These are phyloP conservation scores for Muricea muricata DNA, from an alignment of 92 coral and sea anemone genomes.

Conservation along the genomic window DNA sequence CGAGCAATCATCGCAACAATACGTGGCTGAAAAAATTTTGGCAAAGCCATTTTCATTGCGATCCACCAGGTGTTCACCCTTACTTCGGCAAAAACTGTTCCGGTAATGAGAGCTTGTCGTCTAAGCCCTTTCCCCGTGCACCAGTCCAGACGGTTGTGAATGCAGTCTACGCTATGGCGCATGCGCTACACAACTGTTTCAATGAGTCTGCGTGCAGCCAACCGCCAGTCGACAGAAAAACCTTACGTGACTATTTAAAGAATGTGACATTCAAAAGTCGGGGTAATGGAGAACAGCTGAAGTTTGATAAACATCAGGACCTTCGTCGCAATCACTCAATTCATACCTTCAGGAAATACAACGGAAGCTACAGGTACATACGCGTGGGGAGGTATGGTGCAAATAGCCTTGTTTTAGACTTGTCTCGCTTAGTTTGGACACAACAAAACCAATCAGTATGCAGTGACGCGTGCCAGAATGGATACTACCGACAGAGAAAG, in stretches of 20 bases:
- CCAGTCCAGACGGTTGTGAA: slow-evolving; percentile 58
- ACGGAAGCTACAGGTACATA: slow-evolving; percentile 38
- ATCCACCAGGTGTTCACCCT: slow-evolving; percentile 24
- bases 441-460: slow-evolving; percentile 25
- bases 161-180: slow-evolving; percentile 63
- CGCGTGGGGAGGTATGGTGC: slow-evolving; percentile 62
- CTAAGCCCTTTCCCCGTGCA: slow-evolving; percentile 27
- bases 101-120: slow-evolving; percentile 28
- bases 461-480: slow-evolving; percentile 40
- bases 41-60: slow-evolving; percentile 51
- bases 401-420: slow-evolving; percentile 21
- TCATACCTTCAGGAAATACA: slow-evolving; percentile 47
- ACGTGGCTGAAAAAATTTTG: slow-evolving; percentile 57
- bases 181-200: slow-evolving; percentile 50
- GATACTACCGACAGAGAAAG: neutral
- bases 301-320: slow-evolving; percentile 53
- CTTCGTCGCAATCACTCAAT: slow-evolving; percentile 49
- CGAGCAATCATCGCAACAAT: slow-evolving; percentile 3
- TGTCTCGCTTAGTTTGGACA: slow-evolving; percentile 27
- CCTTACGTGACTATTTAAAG: slow-evolving; percentile 24
- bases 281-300: slow-evolving; percentile 30
- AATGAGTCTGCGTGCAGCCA: slow-evolving; percentile 41
- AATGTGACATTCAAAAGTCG: slow-evolving; percentile 49
- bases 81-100: neutral
- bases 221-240: slow-evolving; percentile 3